Evolutionary conservation across 2,113 vertebrate species (phyloP).

Genomic region (Pterophyllum scalare): DNA sequence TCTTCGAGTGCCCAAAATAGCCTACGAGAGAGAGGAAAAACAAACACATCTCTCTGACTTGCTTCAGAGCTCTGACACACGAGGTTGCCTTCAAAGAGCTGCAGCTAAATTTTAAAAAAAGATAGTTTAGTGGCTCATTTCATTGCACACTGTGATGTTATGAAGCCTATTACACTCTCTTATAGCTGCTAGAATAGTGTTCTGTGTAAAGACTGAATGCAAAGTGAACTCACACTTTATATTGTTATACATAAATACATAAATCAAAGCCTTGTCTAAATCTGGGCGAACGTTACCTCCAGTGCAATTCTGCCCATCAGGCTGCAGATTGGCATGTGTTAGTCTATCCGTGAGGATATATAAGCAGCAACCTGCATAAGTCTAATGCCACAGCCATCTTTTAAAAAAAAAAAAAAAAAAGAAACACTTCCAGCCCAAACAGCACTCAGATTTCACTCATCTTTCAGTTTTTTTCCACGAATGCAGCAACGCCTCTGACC

Average conservation of each 20-base stretch:
- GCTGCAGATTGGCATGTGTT: not conserved
- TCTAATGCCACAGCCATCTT: too few species aligned
- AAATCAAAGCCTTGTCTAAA: not conserved
- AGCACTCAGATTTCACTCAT: not conserved
- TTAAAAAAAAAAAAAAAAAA: too few species aligned
- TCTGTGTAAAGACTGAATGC: not conserved
- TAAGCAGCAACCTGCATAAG: too few species aligned
- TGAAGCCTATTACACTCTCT: not conserved
- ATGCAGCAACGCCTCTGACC: not conserved
- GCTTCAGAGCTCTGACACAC: slow-evolving; percentile 11
- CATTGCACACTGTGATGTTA: not conserved
- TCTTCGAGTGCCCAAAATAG: slow-evolving; percentile 44
- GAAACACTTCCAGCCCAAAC: too few species aligned
- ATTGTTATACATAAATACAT: not conserved
- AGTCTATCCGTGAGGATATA: not conserved
- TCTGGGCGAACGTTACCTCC: not conserved
- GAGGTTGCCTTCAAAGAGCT: not conserved
- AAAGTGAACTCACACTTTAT: not conserved
- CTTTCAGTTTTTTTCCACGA: not conserved
- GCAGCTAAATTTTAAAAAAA: not conserved
- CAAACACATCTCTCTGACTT: slow-evolving; percentile 22
- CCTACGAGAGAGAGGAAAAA: slow-evolving; percentile 18
- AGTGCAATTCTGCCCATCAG: not conserved
- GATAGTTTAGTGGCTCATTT: not conserved
- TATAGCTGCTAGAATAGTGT: not conserved